phyloP scores from a whole-genome alignment of 2,113 vertebrate genomes.

The Oncorhynchus clarkii region DNA sequence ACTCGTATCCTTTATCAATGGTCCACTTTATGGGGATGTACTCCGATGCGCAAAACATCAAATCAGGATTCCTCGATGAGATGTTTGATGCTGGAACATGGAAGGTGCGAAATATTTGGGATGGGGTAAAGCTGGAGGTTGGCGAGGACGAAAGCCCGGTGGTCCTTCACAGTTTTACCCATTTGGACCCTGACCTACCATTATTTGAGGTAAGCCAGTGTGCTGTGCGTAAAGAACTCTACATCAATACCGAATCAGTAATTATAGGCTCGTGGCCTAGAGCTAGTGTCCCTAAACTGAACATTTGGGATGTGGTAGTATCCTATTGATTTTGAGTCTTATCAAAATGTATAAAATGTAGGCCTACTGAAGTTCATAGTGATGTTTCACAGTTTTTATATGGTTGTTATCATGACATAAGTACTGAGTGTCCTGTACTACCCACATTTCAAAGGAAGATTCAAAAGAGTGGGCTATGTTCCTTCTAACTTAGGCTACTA shows the following conservation, averaged over 20 bases:
- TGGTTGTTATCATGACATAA: not conserved
- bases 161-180: constrained; percentile 92
- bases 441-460: too few relatives aligned
- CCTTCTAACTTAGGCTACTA: too few relatives aligned
- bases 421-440: too few relatives aligned
- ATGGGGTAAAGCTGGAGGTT: constrained; percentile 89
- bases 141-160: constrained; percentile 81
- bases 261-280: too few relatives aligned
- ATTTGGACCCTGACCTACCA: constrained; percentile 88
- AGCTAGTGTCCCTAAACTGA: not conserved
- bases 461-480: too few relatives aligned
- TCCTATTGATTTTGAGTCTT: not conserved
- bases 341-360: not conserved
- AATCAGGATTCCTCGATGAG: constrained; percentile 68
- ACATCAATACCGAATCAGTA: too few relatives aligned
- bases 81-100: constrained; percentile 88
- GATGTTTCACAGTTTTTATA: not conserved
- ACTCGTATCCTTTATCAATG: constrained; percentile 36
- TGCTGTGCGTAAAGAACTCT: not conserved
- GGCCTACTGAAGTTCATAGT: not conserved
- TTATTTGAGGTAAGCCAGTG: constrained; percentile 77
- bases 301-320: not conserved
- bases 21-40: constrained; percentile 60
- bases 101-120: constrained; percentile 87
- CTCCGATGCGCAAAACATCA: constrained; percentile 64